Evolutionary conservation across 2,113 vertebrate genomes (phyloP).

Genomic region (Scalopus aquaticus): DNA sequence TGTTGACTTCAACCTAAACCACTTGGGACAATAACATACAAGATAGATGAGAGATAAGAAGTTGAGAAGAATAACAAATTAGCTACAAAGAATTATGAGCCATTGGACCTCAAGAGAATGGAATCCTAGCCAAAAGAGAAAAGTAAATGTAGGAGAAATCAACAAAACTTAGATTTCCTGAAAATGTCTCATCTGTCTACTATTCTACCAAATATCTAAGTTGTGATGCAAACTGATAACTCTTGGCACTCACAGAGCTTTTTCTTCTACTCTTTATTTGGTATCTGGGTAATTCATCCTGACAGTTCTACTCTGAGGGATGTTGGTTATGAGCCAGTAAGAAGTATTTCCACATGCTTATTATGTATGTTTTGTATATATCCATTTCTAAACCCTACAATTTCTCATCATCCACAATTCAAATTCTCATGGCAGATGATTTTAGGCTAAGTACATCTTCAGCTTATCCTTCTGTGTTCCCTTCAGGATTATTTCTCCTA

Average conservation of each 20-base stretch:
- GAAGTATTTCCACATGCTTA: not conserved
- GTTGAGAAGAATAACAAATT: not conserved
- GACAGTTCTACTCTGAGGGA: constrained; percentile 13
- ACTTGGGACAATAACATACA: not conserved
- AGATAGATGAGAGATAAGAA: not conserved
- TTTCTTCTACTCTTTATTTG: not conserved
- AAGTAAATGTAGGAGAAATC: not conserved
- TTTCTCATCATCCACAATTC: not conserved
- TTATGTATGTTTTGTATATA: not conserved
- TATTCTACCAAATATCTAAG: not conserved
- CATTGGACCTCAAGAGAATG: not conserved
- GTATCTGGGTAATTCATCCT: constrained; percentile 28
- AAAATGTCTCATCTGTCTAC: not conserved
- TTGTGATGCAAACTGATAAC: constrained; percentile 49
- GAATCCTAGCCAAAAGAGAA: not conserved
- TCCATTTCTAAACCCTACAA: not conserved
- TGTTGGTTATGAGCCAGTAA: not conserved
- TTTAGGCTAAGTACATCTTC: not conserved
- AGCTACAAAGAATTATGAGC: not conserved
- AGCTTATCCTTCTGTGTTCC: not conserved
- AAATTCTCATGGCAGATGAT: constrained; percentile 9
- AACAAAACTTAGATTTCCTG: constrained; percentile 8
- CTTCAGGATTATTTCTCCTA: not conserved
- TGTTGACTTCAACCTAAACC: not conserved
- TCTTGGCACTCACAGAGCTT: not conserved